phyloP scores from a whole-genome alignment of 2,888 invertebrate species.

The Calliphora vomitoria region DNA sequence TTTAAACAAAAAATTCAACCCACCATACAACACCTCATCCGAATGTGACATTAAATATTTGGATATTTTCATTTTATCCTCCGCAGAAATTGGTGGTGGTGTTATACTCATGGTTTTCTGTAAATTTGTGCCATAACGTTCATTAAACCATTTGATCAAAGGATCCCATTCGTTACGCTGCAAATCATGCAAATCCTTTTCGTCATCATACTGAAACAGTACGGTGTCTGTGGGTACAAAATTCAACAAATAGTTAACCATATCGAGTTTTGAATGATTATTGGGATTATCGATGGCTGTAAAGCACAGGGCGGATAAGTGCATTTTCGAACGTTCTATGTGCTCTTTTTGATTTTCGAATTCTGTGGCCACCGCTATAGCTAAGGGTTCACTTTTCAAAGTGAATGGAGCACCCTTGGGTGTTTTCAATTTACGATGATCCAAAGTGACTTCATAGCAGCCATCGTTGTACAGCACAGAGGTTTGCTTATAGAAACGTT shows the following conservation, averaged over 20 bases:
- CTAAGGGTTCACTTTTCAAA: slow-evolving; percentile 94
- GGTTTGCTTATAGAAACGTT: slow-evolving; percentile 91
- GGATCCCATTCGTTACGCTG: slow-evolving; percentile 96
- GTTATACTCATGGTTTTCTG: slow-evolving; percentile 89
- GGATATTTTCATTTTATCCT: slow-evolving; percentile 89
- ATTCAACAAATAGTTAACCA: slow-evolving; percentile 91
- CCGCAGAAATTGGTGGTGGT: slow-evolving; percentile 88
- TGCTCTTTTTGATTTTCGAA: slow-evolving; percentile 94
- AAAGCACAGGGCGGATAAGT: slow-evolving; percentile 95
- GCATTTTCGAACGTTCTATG: slow-evolving; percentile 93
- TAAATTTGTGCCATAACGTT: slow-evolving; percentile 90
- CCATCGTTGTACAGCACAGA: slow-evolving; percentile 89
- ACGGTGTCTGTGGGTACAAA: slow-evolving; percentile 93
- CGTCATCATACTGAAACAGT: slow-evolving; percentile 90
- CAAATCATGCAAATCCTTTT: slow-evolving; percentile 89
- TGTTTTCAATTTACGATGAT: slow-evolving; percentile 95
- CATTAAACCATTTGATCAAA: slow-evolving; percentile 94
- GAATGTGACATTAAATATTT: slow-evolving; percentile 93
- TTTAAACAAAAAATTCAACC: background rate
- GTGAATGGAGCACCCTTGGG: slow-evolving; percentile 92
- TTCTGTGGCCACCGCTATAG: slow-evolving; percentile 96
- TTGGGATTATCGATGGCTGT: slow-evolving; percentile 97
- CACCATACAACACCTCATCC: slow-evolving; percentile 93
- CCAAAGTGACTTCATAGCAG: slow-evolving; percentile 94
- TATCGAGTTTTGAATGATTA: slow-evolving; percentile 89